Base-by-base conservation (phyloP, 1,140 invertebrate genomes). In the Asbolus verrucosus region DNA sequence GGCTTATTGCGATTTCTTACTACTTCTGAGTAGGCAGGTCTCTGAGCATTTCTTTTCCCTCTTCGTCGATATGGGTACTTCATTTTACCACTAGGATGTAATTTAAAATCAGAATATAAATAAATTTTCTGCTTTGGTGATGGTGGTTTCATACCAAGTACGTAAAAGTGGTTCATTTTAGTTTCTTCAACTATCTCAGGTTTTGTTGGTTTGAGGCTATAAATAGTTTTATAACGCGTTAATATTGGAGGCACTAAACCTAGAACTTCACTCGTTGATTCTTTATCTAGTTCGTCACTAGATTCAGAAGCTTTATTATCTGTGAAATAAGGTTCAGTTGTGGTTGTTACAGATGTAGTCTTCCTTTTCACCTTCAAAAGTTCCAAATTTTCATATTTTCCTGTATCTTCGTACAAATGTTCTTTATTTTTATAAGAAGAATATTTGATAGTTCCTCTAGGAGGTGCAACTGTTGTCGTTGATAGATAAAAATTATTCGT, bases 141-240 rank as follows among this genome's bases (percentile, higher is more conserved):
- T 2, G 79, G 79, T 9, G 79, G 79, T 71, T 78, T 79, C 72
- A 80, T 73, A 1, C 79, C 79, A 1, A 73, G 9, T 1, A 80
- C 75, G 6, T 62, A 68, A 33, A 72, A 80, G 21, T 72, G 73
- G 46, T 79, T 78, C 9, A 62, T 38, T 67, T 62, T 60, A 1
- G 31, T 62, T 13, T 67, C 69, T 18, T n/a, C n/a, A n/a, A 43
- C 33, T 6, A n/a, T 31, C 21, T 14, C n/a, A 8, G 41, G 27
- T 13, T 70, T 33, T 8, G 24, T n/a, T 1, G 43, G 4, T 19
- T 46, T 27, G 11, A 21, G 31, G 54, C 13, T 16, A 66, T 39
- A 39, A n/a, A 77, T 77, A 1, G 76, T 77, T 63, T 69, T 71
- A 39, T 76, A 77, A n/a, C 65, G 27, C 9, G 15, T 69, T 6